Base-by-base conservation (phyloP, 2,888 invertebrate genomes). In the Zaprionus lineosus region DNA sequence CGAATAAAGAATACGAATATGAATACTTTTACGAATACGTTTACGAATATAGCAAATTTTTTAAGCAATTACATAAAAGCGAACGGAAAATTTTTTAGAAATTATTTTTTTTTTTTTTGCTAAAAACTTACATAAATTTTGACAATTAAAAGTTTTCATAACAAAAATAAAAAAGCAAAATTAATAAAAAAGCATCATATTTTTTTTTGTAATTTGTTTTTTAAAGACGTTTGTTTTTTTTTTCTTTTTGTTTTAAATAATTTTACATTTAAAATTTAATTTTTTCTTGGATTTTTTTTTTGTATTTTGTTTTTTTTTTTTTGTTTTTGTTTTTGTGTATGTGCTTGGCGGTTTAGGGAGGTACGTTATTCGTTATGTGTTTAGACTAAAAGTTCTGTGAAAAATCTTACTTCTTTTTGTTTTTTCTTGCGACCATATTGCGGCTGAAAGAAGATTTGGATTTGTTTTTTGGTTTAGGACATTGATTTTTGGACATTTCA, bases 341-440 rank as follows among this genome's bases (percentile, higher is more conserved):
- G 40, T 56, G 46, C 51, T 50, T 55, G 37, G 28, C 18, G 28
- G 14, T 61, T 46, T 8, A 12, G 53, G 44, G 18, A 47, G 51
- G 51, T 52, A 51, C 50, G 47, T 37, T 72, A 50, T 56, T 71
- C 58, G 29, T 60, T 66, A 56, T 29, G 52, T 64, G 40, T 59
- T 68, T 68, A 74, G 73, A 51, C 73, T 67, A 67, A 74, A 67
- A 68, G 63, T 74, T 71, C 82, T 83, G 82, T 82, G 65, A 87
- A 93, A 72, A 93, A 92, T 95, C 96, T 96, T 96, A 96, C 96
- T 96, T 96, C 96, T 96, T 96, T 96, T 95, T 96, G 96, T 95
- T 96, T 96, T 96, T 96, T 96, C 96, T 95, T 95, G 94, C 96
- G 95, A 95, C 96, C 96, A 95, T 95, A 95, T 90, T 90, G 89